Evolutionary conservation across 1,140 invertebrate genomes (phyloP), one percentile per base, ranked within the genome.

Genomic region (Adoxophyes honmai): DNA sequence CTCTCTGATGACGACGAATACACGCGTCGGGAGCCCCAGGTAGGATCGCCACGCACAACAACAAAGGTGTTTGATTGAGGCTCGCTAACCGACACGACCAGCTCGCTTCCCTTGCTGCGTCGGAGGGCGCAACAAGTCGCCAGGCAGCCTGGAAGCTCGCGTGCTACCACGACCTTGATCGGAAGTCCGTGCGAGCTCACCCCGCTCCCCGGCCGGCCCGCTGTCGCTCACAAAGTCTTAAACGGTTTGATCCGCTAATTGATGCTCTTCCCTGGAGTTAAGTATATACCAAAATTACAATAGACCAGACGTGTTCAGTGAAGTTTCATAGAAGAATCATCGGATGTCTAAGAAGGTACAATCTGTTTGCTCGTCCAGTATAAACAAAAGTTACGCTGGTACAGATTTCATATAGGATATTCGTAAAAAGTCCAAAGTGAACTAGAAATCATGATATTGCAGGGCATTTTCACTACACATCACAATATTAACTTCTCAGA

Each of bases 1-100:
- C 84, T 87, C 68, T 85, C 81, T 69, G 84, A 88, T 75, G 84
- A 88, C 76, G 84, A 88, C 71, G 84, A 88, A 14, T 83, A 73
- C 70, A 60, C 71, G 73, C 79, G 77, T 71, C 75, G 81, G 44
- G 78, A 84, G 55, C 71, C 73, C 55, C 84, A 86, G 84, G 82
- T 87, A 82, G 48, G 67, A 66, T 42, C 36, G n/a, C n/a, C n/a
- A n/a, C n/a, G 11, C 11, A 56, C n/a, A 56, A 33, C 11, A 42
- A 34, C 42, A 37, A 55, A 38, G 28, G 9, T 21, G 15, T 21
- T 13, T 11, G 16, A 7, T 11, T 38, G 11, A 54, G 21, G 37
- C 42, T 5, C 28, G 42, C n/a, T 11, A 48, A 13, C 14, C 21
- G 34, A 35, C 51, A 52, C 51, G 51, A 52, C 51, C 51, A 52